Evolutionary conservation across 2,113 vertebrate genomes (phyloP), one percentile per base, ranked within the genome.

Genomic region (Morphnarchus princeps): DNA sequence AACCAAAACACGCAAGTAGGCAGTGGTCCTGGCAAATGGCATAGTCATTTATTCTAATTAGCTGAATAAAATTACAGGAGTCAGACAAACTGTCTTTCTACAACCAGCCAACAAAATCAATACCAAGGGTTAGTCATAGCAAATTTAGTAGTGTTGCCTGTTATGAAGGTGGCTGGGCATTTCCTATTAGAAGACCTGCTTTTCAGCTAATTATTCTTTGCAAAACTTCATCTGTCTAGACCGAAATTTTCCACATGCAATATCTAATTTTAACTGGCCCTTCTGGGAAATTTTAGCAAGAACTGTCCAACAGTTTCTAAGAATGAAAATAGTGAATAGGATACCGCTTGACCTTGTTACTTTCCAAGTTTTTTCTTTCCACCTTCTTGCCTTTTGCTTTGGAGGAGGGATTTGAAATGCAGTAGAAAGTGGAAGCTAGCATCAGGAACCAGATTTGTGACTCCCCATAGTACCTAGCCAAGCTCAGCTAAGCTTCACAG

Each of bases 51-150:
- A 50, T 86, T 91, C 71, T 89, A 83, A 90, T 92, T 90, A 91
- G 66, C 45, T 67, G 36, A 94, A 96, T 83, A 70, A 83, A 90
- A 94, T 93, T 90, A 88, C 63, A 52, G 47, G 38, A 94, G 50
- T 91, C 67, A 94, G 88, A 79, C 50, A 92, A 93, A 82, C 47
- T 71, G 34, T 29, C 85, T 87, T 92, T 93, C 72, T 69, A 62
- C 22, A 83, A 77, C 55, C 32, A 83, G 85, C 55, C 94, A 94
- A 88, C 54, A 96, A 94, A 95, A 96, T 93, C 93, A 94, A 95
- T 91, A 87, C 40, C 43, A 65, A 88, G 45, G 49, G 93, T 96
- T 94, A 91, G 70, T 94, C 92, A 94, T 7, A 69, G 59, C 55
- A 81, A 91, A 92, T 80, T 85, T 71, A 71, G 85, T 36, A 67